phyloP scores from a whole-genome alignment of 2,113 vertebrate genomes.

The Setophaga kirtlandii region DNA sequence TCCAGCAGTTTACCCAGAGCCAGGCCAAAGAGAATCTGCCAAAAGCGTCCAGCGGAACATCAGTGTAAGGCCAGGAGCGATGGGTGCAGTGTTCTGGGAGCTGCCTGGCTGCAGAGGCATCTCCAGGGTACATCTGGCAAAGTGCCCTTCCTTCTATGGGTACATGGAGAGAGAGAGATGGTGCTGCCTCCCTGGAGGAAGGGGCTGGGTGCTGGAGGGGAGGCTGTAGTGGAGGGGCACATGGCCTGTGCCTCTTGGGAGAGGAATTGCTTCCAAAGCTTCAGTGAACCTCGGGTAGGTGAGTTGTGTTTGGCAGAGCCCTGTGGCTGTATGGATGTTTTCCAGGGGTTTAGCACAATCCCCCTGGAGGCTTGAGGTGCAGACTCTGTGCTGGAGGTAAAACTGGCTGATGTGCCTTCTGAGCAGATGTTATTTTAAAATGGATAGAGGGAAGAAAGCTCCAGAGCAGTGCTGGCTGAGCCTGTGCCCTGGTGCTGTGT shows the following conservation, averaged over 20 bases:
- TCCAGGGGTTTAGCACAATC: not conserved
- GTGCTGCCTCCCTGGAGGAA: not conserved
- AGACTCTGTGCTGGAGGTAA: not conserved
- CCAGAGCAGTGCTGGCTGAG: not conserved
- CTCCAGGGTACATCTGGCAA: not conserved
- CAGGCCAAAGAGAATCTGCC: not conserved
- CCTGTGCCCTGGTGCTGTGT: not conserved
- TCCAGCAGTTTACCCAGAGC: not conserved
- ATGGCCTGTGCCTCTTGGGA: rapidly evolving
- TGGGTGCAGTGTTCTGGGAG: not conserved
- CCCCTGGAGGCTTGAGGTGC: not conserved
- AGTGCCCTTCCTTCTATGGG: not conserved
- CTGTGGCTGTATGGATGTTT: not conserved
- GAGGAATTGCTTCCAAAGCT: not conserved
- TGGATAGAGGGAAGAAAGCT: not conserved
- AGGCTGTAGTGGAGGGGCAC: not conserved
- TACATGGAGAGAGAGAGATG: too few species aligned
- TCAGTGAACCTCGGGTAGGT: not conserved
- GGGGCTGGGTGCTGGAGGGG: not conserved
- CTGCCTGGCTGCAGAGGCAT: not conserved
- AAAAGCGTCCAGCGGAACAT: not conserved
- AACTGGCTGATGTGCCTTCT: not conserved
- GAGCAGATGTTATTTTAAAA: not conserved
- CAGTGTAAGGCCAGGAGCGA: not conserved
- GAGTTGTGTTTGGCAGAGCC: not conserved